phyloP scores from a whole-genome alignment of 2,888 invertebrate genomes.

The Cylindroiulus punctatus region DNA sequence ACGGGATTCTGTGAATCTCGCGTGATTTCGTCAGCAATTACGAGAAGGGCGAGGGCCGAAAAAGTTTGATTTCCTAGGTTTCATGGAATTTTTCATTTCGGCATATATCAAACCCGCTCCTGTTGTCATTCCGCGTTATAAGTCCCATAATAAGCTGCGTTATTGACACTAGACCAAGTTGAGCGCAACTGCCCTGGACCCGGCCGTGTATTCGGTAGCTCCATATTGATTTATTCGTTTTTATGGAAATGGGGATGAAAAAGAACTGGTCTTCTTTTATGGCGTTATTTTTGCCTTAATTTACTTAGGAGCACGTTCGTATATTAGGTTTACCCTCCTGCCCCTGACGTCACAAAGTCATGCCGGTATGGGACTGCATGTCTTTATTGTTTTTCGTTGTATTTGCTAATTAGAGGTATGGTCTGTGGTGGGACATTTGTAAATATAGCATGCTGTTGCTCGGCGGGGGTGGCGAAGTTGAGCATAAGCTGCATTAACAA shows the following conservation, averaged over 20 bases:
- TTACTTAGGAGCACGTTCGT: not conserved
- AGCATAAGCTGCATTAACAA: not conserved
- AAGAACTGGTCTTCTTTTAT: constrained; percentile 19
- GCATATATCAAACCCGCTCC: constrained; percentile 42
- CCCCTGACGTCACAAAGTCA: constrained; percentile 16
- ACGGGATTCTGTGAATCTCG: not conserved
- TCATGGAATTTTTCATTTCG: constrained; percentile 48
- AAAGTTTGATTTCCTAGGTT: constrained; percentile 23
- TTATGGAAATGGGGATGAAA: constrained; percentile 29
- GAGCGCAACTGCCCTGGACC: not conserved
- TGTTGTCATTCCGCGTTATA: constrained; percentile 33
- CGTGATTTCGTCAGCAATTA: not conserved
- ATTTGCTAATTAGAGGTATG: constrained; percentile 34
- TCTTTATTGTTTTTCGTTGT: not conserved
- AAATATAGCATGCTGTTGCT: not conserved
- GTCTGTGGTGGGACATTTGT: not conserved
- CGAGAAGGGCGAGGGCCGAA: constrained; percentile 16
- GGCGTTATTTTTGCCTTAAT: constrained; percentile 42
- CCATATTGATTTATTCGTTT: constrained; percentile 34
- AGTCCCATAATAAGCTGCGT: constrained; percentile 24
- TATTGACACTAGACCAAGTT: constrained; percentile 27
- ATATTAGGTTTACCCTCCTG: constrained; percentile 26
- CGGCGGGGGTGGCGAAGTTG: not conserved
- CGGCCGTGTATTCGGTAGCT: constrained; percentile 23
- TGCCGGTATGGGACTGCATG: constrained; percentile 27